Conservation (phyloP, 2,113 vertebrate species). For the Campylomormyrus numenius region DNA sequence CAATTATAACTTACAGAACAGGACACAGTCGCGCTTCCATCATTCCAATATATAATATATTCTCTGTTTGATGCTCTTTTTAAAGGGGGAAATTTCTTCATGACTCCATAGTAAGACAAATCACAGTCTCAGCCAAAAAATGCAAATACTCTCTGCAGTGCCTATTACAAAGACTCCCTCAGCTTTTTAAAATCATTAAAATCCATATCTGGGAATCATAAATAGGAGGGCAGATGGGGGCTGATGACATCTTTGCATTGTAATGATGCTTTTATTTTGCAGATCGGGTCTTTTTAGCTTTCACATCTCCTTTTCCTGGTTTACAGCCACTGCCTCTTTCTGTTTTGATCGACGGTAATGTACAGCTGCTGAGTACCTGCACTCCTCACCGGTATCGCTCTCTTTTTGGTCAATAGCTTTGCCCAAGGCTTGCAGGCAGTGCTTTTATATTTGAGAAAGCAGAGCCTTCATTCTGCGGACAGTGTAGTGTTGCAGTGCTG, state of each 20-base stretch:
- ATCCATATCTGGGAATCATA: not conserved
- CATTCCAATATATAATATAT: not conserved
- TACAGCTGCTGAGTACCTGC: not conserved
- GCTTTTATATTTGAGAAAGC: not conserved
- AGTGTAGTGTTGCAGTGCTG: not conserved
- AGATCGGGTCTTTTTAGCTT: not conserved
- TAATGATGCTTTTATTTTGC: conserved; percentile 9
- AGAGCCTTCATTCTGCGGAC: not conserved
- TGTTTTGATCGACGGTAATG: not conserved
- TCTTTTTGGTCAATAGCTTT: not conserved
- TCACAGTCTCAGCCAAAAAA: not conserved
- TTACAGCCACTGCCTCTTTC: not conserved
- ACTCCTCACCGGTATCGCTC: not conserved
- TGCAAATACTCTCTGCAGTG: not conserved
- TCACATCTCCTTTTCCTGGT: not conserved
- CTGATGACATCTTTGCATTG: not conserved
- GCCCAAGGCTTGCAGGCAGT: not conserved
- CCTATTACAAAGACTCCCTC: not conserved
- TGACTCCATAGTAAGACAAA: not conserved
- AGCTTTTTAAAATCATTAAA: conserved; percentile 5
- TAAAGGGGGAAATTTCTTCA: not conserved
- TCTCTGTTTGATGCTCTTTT: not conserved
- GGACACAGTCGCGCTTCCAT: not conserved
- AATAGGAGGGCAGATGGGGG: conserved; percentile 6
- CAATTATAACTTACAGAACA: not conserved